These are phyloP conservation scores for Eretmocerus hayati DNA, from an alignment of 2,888 invertebrate species.

Conservation along the genomic window DNA sequence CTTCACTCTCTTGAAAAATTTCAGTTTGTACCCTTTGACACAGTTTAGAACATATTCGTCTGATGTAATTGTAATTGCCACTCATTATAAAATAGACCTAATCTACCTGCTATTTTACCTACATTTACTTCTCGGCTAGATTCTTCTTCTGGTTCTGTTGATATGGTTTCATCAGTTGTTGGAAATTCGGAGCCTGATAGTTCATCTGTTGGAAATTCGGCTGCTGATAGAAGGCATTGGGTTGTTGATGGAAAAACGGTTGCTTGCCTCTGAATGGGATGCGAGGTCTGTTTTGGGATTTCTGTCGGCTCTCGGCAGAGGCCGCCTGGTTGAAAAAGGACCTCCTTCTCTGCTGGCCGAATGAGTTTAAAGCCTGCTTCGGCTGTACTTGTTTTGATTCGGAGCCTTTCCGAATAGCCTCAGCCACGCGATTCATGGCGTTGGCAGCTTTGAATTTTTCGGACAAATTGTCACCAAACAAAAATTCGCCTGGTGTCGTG, in stretches of 20 bases:
- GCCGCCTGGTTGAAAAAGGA: neutral
- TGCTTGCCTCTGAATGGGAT: neutral
- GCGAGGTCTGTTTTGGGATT: neutral
- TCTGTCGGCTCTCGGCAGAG: neutral
- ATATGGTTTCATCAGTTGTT: neutral
- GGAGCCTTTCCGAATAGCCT: neutral
- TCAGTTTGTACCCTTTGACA: slow-evolving; percentile 4
- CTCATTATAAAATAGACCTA: neutral
- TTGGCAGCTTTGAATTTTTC: no score
- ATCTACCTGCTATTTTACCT: slow-evolving; percentile 11
- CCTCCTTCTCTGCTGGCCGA: slow-evolving; percentile 1
- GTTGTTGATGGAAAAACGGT: neutral
- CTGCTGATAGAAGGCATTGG: no score
- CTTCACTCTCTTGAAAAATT: neutral
- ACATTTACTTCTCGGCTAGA: slow-evolving; percentile 4
- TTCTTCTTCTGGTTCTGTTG: neutral
- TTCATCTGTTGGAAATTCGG: no score
- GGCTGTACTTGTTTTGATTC: neutral
- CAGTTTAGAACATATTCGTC: slow-evolving; percentile 1
- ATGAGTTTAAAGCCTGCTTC: neutral
- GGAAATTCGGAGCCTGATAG: no score
- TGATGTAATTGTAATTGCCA: slow-evolving; percentile 8
- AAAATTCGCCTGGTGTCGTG: no score
- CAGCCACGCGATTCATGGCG: no score
- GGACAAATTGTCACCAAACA: no score